These are phyloP conservation scores for Thryonomys swinderianus DNA, from an alignment of 2,113 vertebrate species.

Conservation along the genomic window DNA sequence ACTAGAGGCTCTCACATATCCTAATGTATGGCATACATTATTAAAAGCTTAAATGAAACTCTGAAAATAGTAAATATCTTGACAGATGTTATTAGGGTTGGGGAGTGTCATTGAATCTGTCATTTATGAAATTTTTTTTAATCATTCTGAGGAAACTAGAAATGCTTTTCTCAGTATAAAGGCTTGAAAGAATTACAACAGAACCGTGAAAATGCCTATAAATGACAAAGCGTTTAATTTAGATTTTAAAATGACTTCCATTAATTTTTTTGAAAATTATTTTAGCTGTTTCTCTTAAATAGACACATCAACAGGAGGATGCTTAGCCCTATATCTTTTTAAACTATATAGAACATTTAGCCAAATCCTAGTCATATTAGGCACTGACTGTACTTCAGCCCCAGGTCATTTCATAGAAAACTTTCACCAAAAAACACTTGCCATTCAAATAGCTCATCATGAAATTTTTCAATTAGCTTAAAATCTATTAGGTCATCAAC, in stretches of 20 bases:
- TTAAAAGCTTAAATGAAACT: conserved; percentile 24
- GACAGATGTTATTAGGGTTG: neutral
- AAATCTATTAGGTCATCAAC: conserved; percentile 15
- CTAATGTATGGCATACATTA: neutral
- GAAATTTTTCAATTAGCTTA: conserved; percentile 9
- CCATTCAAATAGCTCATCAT: neutral
- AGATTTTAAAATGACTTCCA: conserved; percentile 28
- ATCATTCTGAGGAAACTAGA: neutral
- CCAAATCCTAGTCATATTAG: neutral
- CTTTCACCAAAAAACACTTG: neutral
- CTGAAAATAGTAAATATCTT: conserved; percentile 42
- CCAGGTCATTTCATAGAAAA: conserved; percentile 8
- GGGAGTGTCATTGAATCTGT: neutral
- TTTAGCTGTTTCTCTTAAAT: conserved; percentile 48
- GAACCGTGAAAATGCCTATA: conserved; percentile 30
- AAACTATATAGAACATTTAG: conserved; percentile 10
- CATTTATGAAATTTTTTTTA: conserved; percentile 11
- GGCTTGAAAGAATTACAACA: neutral
- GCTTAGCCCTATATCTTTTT: neutral
- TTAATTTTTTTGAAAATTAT: conserved; percentile 19
- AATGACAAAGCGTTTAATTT: conserved; percentile 22
- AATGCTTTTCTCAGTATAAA: conserved; percentile 29
- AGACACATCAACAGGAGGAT: neutral
- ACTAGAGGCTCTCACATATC: neutral
- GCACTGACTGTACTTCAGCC: neutral